These are phyloP conservation scores for Myopa testacea DNA, from an alignment of 2,888 invertebrate genomes.

Conservation along the genomic window DNA sequence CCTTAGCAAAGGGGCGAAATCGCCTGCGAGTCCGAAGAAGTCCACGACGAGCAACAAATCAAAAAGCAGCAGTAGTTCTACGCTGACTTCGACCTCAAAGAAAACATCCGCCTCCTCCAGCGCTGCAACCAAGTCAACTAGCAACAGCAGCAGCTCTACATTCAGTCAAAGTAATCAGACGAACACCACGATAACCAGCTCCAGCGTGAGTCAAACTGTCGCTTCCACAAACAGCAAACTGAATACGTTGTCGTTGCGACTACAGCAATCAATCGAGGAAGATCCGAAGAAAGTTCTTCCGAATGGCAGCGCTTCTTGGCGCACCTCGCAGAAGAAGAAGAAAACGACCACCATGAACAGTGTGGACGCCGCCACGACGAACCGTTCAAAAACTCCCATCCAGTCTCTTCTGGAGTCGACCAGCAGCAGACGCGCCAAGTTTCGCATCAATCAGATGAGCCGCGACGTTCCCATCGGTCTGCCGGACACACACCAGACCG, in stretches of 20 bases:
- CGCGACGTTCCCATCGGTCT: slow-evolving; percentile 79
- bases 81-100: slow-evolving; percentile 45
- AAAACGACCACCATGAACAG: slow-evolving; percentile 48
- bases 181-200: slow-evolving; percentile 38
- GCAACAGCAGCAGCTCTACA: slow-evolving; percentile 43
- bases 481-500: slow-evolving; percentile 72
- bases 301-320: slow-evolving; percentile 48
- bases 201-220: slow-evolving; percentile 36
- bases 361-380: neutral
- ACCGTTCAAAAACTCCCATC: slow-evolving; percentile 9
- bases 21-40: slow-evolving; percentile 18
- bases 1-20: slow-evolving; percentile 17
- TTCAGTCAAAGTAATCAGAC: slow-evolving; percentile 42
- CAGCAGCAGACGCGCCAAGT: slow-evolving; percentile 72
- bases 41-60: slow-evolving; percentile 35
- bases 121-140: slow-evolving; percentile 40
- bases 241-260: slow-evolving; percentile 59
- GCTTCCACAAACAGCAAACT: slow-evolving; percentile 44
- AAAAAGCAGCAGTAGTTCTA: slow-evolving; percentile 9
- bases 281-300: slow-evolving; percentile 58
- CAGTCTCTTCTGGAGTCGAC: slow-evolving; percentile 47
- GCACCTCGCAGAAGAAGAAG: slow-evolving; percentile 31
- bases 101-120: slow-evolving; percentile 48
- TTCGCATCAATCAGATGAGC: slow-evolving; percentile 76
- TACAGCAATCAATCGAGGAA: slow-evolving; percentile 66